These are phyloP conservation scores for Diaphora mendica DNA, from an alignment of 2,888 invertebrate genomes.

Conservation along the genomic window DNA sequence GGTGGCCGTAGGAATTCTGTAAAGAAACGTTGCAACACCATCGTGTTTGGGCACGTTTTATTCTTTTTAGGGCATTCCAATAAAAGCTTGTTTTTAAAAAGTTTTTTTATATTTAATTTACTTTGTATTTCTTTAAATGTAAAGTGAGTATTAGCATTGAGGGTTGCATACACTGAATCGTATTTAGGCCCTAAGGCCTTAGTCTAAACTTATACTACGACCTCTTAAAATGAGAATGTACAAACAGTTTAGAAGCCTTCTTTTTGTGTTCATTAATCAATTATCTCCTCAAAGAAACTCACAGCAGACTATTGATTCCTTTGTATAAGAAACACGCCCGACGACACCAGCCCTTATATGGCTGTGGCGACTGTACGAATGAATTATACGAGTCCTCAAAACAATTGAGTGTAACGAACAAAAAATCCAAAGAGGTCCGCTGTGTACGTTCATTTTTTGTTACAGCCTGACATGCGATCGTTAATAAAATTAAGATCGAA, in stretches of 20 bases:
- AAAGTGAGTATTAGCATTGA: no score
- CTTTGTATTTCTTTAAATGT: no score
- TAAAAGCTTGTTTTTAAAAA: no score
- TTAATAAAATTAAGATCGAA: constrained; percentile 36
- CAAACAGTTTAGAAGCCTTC: neutral
- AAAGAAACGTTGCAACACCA: no score
- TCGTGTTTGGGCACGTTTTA: no score
- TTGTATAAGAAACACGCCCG: constrained; percentile 18
- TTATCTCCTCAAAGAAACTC: constrained; percentile 4
- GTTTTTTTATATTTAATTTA: no score
- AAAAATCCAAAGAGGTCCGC: constrained; percentile 26
- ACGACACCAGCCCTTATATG: constrained; percentile 24
- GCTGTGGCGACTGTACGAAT: constrained; percentile 28
- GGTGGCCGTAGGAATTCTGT: no score
- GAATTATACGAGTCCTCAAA: constrained; percentile 32
- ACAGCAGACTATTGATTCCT: constrained; percentile 12
- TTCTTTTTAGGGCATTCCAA: no score
- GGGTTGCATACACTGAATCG: no score
- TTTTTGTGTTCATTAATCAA: neutral
- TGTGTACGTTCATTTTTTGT: constrained; percentile 33
- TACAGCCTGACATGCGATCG: constrained; percentile 29
- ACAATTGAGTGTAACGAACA: constrained; percentile 41
- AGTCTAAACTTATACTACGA: neutral
- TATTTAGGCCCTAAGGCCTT: no score
- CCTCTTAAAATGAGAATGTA: neutral